Evolutionary conservation across 2,888 invertebrate species (phyloP).

Genomic region (Drosophila monieri): DNA sequence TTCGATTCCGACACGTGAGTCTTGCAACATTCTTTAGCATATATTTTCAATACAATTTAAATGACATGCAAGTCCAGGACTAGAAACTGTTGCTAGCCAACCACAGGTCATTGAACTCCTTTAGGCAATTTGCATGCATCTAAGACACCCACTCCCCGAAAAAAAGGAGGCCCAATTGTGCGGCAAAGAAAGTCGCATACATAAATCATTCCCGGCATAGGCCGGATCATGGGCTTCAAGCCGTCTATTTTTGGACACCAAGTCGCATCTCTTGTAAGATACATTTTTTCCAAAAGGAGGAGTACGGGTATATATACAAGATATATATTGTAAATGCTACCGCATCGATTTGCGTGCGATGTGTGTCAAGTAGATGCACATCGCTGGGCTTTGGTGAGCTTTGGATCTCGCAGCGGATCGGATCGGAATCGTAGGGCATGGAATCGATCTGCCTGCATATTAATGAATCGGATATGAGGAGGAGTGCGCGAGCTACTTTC

Average conservation of each 20-base stretch:
- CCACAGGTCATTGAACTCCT: constrained; percentile 26
- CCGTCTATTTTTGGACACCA: constrained; percentile 63
- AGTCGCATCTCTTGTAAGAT: constrained; percentile 63
- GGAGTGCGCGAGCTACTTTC: constrained; percentile 54
- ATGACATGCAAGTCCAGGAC: constrained; percentile 10
- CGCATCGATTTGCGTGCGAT: constrained; percentile 77
- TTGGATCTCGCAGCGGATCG: constrained; percentile 2
- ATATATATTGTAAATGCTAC: constrained; percentile 67
- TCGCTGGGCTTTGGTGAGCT: constrained; percentile 37
- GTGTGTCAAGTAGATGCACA: constrained; percentile 81
- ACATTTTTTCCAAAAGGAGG: constrained; percentile 25
- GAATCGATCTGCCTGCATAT: constrained; percentile 76
- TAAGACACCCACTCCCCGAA: constrained; percentile 18
- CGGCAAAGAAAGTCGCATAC: constrained; percentile 71
- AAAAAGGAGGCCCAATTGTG: constrained; percentile 30
- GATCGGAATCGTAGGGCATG: constrained; percentile 31
- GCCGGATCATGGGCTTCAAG: constrained; percentile 40
- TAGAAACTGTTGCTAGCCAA: neutral
- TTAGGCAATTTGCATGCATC: constrained; percentile 6
- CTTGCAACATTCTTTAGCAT: constrained; percentile 58
- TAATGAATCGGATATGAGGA: constrained; percentile 71
- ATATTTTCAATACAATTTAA: constrained; percentile 51
- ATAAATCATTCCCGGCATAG: constrained; percentile 69
- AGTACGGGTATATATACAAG: constrained; percentile 22
- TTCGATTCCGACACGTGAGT: constrained; percentile 59